A percentile compares a stretch with the other conserved stretches of the same genome.
Evolutionary conservation across 2,113 vertebrate species (phyloP).

Genomic region (Mesembrinibis cayennensis): DNA sequence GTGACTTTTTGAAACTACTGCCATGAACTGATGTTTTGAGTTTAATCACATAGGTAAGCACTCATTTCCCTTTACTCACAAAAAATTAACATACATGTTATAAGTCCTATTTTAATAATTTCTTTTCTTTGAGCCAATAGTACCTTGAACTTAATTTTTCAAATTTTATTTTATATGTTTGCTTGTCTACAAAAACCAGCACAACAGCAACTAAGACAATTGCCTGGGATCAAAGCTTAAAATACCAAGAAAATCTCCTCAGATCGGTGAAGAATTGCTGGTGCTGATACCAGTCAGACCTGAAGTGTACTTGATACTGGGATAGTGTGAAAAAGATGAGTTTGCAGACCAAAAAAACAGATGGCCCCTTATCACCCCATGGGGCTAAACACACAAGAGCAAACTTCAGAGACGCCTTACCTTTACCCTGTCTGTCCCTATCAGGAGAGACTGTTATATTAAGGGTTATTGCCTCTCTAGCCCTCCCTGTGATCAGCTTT

Average conservation of each 20-base stretch:
- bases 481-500: conserved; percentile 71
- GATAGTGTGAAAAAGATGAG: conserved; percentile 71
- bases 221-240: conserved; percentile 54
- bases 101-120: background rate
- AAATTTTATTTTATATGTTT: background rate
- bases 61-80: background rate
- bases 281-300: conserved; percentile 33
- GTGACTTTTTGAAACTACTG: background rate
- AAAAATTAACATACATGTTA: background rate
- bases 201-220: background rate
- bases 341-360: conserved; percentile 72
- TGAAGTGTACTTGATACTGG: conserved; percentile 64
- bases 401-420: conserved; percentile 74
- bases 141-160: background rate
- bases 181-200: background rate
- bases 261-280: conserved; percentile 1
- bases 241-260: conserved; percentile 30
- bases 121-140: background rate
- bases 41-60: background rate
- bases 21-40: background rate
- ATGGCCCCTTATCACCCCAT: conserved; percentile 81
- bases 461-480: conserved; percentile 75
- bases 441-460: conserved; percentile 65
- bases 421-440: conserved; percentile 73
- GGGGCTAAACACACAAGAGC: conserved; percentile 78